Evolutionary conservation across 2,113 vertebrate species (phyloP), one percentile per base, ranked within the genome.

Genomic region (Nymphicus hollandicus): DNA sequence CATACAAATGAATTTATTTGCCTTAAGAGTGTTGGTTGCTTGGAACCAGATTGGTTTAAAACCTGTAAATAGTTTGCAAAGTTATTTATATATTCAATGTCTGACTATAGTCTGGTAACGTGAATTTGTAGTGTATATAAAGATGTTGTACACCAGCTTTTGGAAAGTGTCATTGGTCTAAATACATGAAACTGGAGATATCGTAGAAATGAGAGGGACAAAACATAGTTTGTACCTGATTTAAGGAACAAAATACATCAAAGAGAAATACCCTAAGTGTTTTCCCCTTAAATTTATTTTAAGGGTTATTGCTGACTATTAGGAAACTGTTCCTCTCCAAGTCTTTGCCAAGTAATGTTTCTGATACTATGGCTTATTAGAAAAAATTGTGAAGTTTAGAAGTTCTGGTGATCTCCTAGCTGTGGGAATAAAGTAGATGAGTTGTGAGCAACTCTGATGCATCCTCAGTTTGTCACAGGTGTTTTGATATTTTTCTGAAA

Each of bases 61-160:
- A 93, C 72, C 12, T 94, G 96, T 97, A 96, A 96, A 96, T 97
- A 96, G 84, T 97, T 97, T 92, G 88, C 86, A 73, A 89, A 96
- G 86, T 94, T 96, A 96, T 96, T 97, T 97, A 96, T 97, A 93
- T 88, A 84, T 96, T 92, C 89, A 50, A 14, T 91, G 86, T 95
- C 93, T 94, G 89, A 94, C 85, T 81, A 33, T 74, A 82, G 78
- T 93, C 95, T 89, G 89, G 89, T 83, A 63, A 91, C 68, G 53
- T 86, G 58, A 93, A 93, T 94, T 96, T 96, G 88, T 89, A 96
- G 88, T 92, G 74, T 96, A 96, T 93, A 96, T 88, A 96, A 96
- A 90, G 92, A 92, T 55, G 80, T 87, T 94, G 81, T 94, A 92
- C 88, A 94, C 83, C 86, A 93, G 92, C 77, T 92, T 87, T 89